Percentiles rank a stretch among this genome's conserved stretches.
Evolutionary conservation across 2,888 invertebrate genomes (phyloP).

Genomic region (Campaea margaritaria): DNA sequence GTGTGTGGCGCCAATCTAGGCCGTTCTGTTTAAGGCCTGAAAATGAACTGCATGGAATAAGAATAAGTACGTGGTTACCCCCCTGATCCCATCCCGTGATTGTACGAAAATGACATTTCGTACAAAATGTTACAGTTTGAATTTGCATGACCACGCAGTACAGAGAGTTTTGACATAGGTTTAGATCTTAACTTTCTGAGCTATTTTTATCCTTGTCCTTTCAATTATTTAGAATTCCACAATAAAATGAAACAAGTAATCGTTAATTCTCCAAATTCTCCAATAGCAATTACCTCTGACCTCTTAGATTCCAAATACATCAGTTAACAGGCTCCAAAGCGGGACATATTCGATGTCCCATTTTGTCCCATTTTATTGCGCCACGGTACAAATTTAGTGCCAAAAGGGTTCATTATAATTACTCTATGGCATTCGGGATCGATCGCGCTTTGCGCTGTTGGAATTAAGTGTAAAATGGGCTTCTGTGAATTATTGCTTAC

Average conservation of each 20-base stretch:
- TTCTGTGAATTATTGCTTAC: constrained; percentile 43
- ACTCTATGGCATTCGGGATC: constrained; percentile 61
- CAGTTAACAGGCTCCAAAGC: constrained; percentile 29
- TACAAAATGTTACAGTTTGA: too few species aligned
- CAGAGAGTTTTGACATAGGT: too few species aligned
- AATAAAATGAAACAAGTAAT: neutral
- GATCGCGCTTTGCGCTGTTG: constrained; percentile 55
- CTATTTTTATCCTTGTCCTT: too few species aligned
- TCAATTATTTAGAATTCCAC: neutral
- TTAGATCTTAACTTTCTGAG: neutral
- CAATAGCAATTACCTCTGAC: constrained; percentile 15
- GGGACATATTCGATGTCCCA: constrained; percentile 46
- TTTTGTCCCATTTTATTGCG: constrained; percentile 56
- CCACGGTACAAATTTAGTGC: constrained; percentile 63
- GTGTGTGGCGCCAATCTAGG: too few species aligned
- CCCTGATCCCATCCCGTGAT: too few species aligned
- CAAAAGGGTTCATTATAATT: constrained; percentile 64
- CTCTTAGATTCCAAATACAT: constrained; percentile 19
- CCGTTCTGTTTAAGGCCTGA: too few species aligned
- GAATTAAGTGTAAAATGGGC: constrained; percentile 55
- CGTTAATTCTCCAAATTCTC: neutral
- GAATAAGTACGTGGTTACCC: too few species aligned
- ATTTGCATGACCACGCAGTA: too few species aligned
- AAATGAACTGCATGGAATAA: too few species aligned
- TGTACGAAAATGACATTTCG: too few species aligned